Evolutionary conservation across 2,888 invertebrate species (phyloP), one percentile per base, ranked within the genome.

Genomic region (Xestoiulus laeticollis): DNA sequence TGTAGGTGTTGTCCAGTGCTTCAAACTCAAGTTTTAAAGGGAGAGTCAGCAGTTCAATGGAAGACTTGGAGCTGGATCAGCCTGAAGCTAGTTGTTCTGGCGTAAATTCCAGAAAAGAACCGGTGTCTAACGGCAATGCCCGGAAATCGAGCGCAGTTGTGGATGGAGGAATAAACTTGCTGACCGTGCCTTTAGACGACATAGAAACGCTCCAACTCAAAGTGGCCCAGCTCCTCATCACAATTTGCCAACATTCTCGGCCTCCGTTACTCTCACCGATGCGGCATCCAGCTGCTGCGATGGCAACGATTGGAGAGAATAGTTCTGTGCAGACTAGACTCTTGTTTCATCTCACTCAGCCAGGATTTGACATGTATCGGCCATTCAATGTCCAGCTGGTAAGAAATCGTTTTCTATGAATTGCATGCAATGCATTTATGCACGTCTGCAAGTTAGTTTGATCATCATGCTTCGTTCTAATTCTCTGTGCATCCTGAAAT

Each of bases 261-360:
- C 38, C 85, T 0, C 85, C 85, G 5, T 22, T 85, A 22, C 85
- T 85, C 12, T 85, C 85, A 22, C 85, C 85, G n/a, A 43, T 85
- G 33, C 16, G 85, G 22, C 85, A n/a, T 43, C 38, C 85, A 0
- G 85, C 85, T n/a, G 85, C 85, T 33, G 19, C 85, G 14, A 85
- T 32, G 38, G n/a, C 85, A 16, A 44, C 16, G n/a, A 33, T 33
- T 1, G 38, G 38, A n/a, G 38, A 38, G 10, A 38, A 43, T 32
- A 22, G 44, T 33, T 38, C 38, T 16, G 22, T 85, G n/a, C 44
- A 43, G 22, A 85, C 38, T 38, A 32, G 85, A 10, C 3, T 85
- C n/a, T 43, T 85, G 38, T 32, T 0, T 43, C 33, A 6, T 12
- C 44, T 85, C 5, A n/a, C 10, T 12, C n/a, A 19, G 85, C 38